Evolutionary conservation across 2,797 vertebrate genomes (phyloP).

Genomic region (Sardinella longiceps): DNA sequence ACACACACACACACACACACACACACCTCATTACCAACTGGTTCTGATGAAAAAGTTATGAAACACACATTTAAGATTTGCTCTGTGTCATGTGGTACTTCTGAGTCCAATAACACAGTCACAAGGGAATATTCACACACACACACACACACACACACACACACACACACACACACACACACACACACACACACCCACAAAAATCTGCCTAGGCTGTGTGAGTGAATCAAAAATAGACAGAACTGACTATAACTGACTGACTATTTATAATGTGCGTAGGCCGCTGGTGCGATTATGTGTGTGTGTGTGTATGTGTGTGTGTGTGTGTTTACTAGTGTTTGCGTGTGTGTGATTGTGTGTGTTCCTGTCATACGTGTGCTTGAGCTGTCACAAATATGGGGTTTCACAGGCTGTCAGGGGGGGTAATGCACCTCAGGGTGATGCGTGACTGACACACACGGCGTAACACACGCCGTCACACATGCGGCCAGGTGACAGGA

Average conservation of each 20-base stretch:
- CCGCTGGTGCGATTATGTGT: not conserved
- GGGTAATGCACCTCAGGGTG: not conserved
- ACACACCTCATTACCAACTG: not conserved
- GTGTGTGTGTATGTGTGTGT: not conserved
- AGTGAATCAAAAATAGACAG: not conserved
- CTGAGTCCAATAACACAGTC: not conserved
- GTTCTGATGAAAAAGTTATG: not conserved
- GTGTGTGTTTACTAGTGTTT: not conserved
- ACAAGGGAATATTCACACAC: conserved; percentile 7
- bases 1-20: conserved; percentile 4
- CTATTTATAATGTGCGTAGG: not conserved
- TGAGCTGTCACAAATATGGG: not conserved
- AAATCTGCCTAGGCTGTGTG: no score
- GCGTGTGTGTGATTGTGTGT: not conserved
- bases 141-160: not conserved
- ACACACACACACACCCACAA: not conserved
- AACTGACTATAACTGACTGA: not conserved
- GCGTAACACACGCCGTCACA: not conserved
- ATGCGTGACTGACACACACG: not conserved
- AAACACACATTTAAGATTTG: not conserved
- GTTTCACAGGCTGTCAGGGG: conserved; percentile 3
- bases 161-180: not conserved
- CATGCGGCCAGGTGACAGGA: not conserved
- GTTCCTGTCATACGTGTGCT: not conserved
- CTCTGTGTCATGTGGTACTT: not conserved